A percentile compares a stretch with the other conserved stretches of the same genome.
Conservation (phyloP, 2,797 vertebrate genomes). For the Mormyrus proboscirostris region DNA sequence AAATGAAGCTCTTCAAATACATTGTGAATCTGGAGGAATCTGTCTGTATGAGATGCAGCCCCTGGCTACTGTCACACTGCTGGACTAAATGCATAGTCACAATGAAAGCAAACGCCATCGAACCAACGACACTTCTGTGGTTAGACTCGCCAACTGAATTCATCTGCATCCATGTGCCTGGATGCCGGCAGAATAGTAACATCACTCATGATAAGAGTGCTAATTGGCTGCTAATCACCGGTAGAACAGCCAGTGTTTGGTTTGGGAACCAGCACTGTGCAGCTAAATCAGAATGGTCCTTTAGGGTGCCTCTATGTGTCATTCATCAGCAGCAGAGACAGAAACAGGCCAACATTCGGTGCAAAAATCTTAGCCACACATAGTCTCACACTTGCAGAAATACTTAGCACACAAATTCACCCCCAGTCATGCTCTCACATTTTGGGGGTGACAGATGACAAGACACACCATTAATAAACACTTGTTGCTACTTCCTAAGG, state of each 20-base stretch:
- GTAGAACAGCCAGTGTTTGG: background rate
- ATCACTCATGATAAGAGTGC: conserved; percentile 1
- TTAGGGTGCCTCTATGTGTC: background rate
- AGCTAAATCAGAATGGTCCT: background rate
- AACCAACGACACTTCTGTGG: background rate
- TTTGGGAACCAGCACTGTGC: background rate
- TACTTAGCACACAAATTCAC: background rate
- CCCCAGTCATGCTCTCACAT: background rate
- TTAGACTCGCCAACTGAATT: background rate
- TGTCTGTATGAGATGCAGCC: background rate
- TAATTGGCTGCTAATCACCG: background rate
- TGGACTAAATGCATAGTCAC: background rate
- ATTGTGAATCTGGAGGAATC: background rate
- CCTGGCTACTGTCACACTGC: background rate
- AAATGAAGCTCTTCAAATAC: background rate
- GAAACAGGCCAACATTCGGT: background rate
- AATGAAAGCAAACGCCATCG: background rate
- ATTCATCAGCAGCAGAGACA: conserved; percentile 3
- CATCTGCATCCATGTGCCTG: background rate
- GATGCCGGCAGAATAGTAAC: background rate
- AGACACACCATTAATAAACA: background rate
- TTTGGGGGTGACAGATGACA: background rate
- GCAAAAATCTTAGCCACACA: background rate
- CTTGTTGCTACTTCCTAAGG: background rate
- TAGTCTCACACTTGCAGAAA: background rate